Percentiles rank a stretch among this genome's conserved stretches.
Evolutionary conservation across 2,888 invertebrate species (phyloP).

Genomic region (Maniola hyperantus): DNA sequence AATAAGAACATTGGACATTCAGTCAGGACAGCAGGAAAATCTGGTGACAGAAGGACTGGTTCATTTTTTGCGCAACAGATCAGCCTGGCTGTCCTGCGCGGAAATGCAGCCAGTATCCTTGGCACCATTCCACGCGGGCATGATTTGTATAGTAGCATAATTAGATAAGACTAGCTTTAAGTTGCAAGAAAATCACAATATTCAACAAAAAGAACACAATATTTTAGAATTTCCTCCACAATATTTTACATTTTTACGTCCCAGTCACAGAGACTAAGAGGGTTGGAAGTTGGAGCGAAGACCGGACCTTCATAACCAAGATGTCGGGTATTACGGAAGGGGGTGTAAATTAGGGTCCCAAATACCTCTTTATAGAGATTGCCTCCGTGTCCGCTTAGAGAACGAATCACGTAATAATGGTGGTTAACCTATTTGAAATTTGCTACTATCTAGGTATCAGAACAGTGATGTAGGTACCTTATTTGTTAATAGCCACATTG

Average conservation of each 20-base stretch:
- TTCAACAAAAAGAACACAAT: neutral
- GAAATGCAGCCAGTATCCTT: no score
- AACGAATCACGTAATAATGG: slow-evolving; percentile 76
- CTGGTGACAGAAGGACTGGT: no score
- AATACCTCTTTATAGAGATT: slow-evolving; percentile 61
- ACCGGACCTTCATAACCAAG: slow-evolving; percentile 67
- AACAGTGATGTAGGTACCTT: no score
- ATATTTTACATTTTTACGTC: slow-evolving; percentile 35
- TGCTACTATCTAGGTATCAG: neutral
- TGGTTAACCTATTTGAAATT: slow-evolving; percentile 60
- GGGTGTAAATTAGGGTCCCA: slow-evolving; percentile 78
- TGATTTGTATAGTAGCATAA: no score
- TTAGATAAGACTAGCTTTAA: no score
- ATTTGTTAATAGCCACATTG: no score
- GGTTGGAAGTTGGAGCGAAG: slow-evolving; percentile 49
- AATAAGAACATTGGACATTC: no score
- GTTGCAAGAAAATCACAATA: neutral
- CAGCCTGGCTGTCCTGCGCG: no score
- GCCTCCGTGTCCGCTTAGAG: slow-evolving; percentile 69
- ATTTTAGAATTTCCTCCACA: slow-evolving; percentile 32
- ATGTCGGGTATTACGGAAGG: slow-evolving; percentile 70
- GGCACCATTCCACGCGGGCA: no score
- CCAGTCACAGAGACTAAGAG: slow-evolving; percentile 45
- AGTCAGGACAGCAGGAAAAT: no score
- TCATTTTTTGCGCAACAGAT: no score